These are phyloP conservation scores for Theodoxus fluviatilis DNA, from an alignment of 2,888 invertebrate species.

Conservation along the genomic window DNA sequence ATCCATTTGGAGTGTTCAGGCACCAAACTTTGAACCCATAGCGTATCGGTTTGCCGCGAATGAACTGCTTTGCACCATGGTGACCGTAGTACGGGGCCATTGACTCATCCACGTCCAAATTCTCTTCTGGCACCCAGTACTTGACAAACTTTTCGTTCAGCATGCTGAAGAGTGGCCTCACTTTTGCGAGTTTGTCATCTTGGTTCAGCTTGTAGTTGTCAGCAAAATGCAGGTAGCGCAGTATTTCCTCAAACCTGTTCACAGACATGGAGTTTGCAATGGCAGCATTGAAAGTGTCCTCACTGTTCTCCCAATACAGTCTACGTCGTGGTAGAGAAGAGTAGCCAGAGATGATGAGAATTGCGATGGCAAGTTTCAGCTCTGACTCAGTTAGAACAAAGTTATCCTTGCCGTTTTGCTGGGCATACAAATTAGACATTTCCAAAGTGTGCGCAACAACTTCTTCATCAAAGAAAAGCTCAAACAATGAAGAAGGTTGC, in stretches of 20 bases:
- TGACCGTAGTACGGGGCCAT: conserved; percentile 61
- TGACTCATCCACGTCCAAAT: conserved; percentile 50
- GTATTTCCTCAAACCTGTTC: conserved; percentile 32
- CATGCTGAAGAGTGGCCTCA: conserved; percentile 29
- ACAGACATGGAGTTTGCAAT: conserved; percentile 25
- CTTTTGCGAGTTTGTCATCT: conserved; percentile 33
- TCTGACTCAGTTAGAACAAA: conserved; percentile 20
- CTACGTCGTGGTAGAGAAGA: conserved; percentile 22
- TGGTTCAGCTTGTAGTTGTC: conserved; percentile 29
- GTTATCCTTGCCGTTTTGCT: conserved; percentile 25
- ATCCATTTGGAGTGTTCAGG: conserved; percentile 29
- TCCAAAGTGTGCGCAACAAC: conserved; percentile 16
- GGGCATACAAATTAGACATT: conserved; percentile 25
- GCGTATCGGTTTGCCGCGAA: conserved; percentile 39
- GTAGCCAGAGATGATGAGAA: conserved; percentile 32
- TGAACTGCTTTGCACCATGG: conserved; percentile 39
- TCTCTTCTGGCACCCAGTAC: conserved; percentile 22
- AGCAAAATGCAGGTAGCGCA: conserved; percentile 32
- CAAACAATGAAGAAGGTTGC: conserved; percentile 20
- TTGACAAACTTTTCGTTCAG: conserved; percentile 28
- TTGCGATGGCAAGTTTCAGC: conserved; percentile 24
- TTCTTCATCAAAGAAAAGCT: conserved; percentile 29
- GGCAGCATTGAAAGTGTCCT: conserved; percentile 29
- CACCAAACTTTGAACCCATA: conserved; percentile 42
- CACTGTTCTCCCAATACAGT: conserved; percentile 28